A percentile compares a stretch with the other conserved stretches of the same genome.
Evolutionary conservation across 2,888 invertebrate species (phyloP).

Genomic region (Drosophila buzzatii): DNA sequence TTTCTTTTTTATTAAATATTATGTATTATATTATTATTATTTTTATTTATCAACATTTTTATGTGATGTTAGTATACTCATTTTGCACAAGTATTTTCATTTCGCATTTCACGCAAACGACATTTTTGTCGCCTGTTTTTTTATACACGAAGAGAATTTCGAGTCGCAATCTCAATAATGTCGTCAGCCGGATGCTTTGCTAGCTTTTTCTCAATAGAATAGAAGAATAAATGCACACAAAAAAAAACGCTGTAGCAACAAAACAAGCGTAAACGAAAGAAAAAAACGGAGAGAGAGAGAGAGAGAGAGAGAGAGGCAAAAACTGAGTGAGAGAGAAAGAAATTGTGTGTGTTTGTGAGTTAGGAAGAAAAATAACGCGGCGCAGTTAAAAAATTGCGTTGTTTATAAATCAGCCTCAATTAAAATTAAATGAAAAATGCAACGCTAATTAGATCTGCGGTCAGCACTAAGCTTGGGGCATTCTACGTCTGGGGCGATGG

Average conservation of each 20-base stretch:
- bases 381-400: constrained; percentile 67
- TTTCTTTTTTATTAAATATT: neutral
- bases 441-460: constrained; percentile 72
- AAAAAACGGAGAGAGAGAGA: constrained; percentile 8
- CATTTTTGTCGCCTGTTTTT: constrained; percentile 51
- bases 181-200: constrained; percentile 66
- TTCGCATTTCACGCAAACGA: neutral
- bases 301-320: constrained; percentile 2
- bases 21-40: too few species aligned
- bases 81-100: neutral
- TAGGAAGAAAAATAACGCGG: constrained; percentile 24
- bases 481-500: constrained; percentile 2
- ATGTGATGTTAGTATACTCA: neutral
- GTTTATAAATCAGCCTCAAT: constrained; percentile 77
- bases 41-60: neutral
- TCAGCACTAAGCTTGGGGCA: constrained; percentile 31
- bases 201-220: constrained; percentile 63
- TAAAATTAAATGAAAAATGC: constrained; percentile 76
- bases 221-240: constrained; percentile 27
- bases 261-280: constrained; percentile 39
- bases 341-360: constrained; percentile 14
- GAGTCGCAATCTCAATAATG: constrained; percentile 33
- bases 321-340: neutral
- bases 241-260: constrained; percentile 34
- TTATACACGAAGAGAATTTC: constrained; percentile 43